Conservation (phyloP, 2,113 vertebrate species). For the Alaudala cheleensis region DNA sequence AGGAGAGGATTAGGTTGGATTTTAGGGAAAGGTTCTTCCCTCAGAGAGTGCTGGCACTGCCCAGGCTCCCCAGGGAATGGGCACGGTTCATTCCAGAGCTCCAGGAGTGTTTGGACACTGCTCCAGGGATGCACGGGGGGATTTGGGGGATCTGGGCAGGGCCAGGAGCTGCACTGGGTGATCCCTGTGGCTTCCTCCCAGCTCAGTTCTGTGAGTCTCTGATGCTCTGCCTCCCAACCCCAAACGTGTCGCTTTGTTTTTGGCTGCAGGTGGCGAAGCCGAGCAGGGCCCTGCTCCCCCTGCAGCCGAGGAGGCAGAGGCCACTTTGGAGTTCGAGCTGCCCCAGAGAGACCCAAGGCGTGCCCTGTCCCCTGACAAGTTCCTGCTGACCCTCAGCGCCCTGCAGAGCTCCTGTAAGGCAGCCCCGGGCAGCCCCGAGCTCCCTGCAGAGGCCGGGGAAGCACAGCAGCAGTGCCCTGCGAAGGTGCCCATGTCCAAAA, state of each 20-base stretch:
- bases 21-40: background rate
- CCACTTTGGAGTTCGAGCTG: background rate
- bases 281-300: background rate
- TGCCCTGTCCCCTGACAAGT: conserved; percentile 37
- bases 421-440: conserved; percentile 24
- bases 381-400: conserved; percentile 70
- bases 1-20: background rate
- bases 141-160: background rate
- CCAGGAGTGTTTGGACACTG: fast-evolving
- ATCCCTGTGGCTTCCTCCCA: background rate
- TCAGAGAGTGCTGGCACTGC: background rate
- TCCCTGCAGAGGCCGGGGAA: conserved; percentile 40
- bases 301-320: conserved; percentile 25
- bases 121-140: background rate
- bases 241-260: background rate
- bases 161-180: fast-evolving
- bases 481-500: background rate
- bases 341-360: conserved; percentile 27
- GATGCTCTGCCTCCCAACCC: background rate
- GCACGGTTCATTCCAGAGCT: background rate
- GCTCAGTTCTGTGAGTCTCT: background rate
- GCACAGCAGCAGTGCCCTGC: conserved; percentile 14
- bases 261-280: background rate
- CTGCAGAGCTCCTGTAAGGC: conserved; percentile 48
- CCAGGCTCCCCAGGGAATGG: background rate